Conservation (phyloP, 2,113 vertebrate species). For the Fregetta grallaria region DNA sequence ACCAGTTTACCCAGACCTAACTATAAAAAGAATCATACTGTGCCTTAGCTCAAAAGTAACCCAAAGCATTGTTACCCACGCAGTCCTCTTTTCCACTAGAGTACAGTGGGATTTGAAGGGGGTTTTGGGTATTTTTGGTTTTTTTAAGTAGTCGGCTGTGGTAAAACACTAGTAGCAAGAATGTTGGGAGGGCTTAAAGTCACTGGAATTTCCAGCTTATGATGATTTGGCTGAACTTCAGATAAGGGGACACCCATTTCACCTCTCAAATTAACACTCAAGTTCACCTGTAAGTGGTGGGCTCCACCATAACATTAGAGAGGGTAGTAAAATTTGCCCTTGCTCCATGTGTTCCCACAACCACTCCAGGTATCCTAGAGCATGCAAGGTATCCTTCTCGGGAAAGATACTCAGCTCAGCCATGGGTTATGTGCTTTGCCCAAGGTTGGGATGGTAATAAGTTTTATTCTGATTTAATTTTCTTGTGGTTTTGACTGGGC, state of each 20-base stretch:
- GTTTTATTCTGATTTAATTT: neutral
- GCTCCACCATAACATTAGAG: neutral
- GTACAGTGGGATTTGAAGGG: neutral
- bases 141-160: neutral
- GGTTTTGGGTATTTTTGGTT: neutral
- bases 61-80: neutral
- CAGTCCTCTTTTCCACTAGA: neutral
- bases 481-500: neutral
- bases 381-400: neutral
- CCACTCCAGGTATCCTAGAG: neutral
- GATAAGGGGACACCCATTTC: neutral
- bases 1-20: neutral
- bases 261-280: neutral
- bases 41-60: neutral
- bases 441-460: neutral
- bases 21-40: neutral
- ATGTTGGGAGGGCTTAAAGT: neutral
- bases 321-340: neutral
- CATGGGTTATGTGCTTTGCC: neutral
- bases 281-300: neutral
- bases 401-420: neutral
- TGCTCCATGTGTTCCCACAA: neutral
- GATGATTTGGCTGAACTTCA: neutral
- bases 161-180: neutral
- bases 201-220: conserved; percentile 2